phyloP scores from a whole-genome alignment of 1,140 invertebrate species.

The Pogonomyrmex barbatus region DNA sequence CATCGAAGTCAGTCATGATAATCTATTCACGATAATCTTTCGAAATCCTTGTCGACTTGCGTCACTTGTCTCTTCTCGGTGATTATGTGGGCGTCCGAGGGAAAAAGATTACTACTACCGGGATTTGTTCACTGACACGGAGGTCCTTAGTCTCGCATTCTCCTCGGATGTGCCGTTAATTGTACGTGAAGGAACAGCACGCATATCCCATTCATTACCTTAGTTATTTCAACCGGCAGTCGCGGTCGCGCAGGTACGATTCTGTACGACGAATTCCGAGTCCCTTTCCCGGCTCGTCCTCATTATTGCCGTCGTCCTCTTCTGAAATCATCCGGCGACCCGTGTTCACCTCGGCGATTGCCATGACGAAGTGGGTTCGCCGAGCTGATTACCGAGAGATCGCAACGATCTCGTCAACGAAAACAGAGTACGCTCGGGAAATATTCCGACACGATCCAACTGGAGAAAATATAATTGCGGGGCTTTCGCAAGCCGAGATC shows the following conservation, averaged over 20 bases:
- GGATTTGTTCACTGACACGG: neutral
- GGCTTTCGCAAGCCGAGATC: neutral
- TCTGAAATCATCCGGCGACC: conserved; percentile 69
- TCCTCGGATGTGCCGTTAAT: conserved; percentile 67
- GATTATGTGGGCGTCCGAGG: neutral
- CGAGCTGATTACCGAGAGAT: conserved; percentile 69
- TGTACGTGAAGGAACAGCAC: conserved; percentile 51
- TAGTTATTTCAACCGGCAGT: neutral
- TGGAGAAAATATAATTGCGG: conserved; percentile 43
- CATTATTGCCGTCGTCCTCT: conserved; percentile 61
- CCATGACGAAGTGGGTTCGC: conserved; percentile 58
- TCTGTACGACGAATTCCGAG: conserved; percentile 59
- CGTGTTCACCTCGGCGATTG: conserved; percentile 51
- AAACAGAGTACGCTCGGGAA: conserved; percentile 36
- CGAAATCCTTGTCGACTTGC: conserved; percentile 31
- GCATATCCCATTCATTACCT: conserved; percentile 59
- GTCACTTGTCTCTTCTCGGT: conserved; percentile 21
- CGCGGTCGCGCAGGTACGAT: neutral
- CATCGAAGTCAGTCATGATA: neutral
- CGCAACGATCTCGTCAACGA: conserved; percentile 41
- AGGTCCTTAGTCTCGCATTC: conserved; percentile 39
- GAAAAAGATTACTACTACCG: conserved; percentile 18
- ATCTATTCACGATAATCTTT: neutral
- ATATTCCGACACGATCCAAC: conserved; percentile 15
- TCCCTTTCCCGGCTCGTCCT: conserved; percentile 46